Evolutionary conservation across 2,113 vertebrate genomes (phyloP), one percentile per base, ranked within the genome.

Genomic region (Rhinichthys klamathensis): DNA sequence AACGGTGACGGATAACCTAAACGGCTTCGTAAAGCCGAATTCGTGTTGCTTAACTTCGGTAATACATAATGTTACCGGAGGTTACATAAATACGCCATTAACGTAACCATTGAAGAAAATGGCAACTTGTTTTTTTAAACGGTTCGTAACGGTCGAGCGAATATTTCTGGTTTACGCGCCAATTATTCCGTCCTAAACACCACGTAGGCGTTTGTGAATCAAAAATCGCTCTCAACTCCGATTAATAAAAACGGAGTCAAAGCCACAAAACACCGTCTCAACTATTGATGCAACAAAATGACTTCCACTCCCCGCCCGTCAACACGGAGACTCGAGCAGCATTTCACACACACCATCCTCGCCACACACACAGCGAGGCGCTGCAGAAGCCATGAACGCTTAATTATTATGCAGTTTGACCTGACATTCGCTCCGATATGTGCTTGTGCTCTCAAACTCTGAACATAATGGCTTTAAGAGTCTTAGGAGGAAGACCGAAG

Each of bases 231-330:
- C n/a, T 49, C 0, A 5, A 21, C 25, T 81, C 16, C 0, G n/a
- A 30, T 32, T 3, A 67, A 49, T 23, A 67, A 65, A n/a, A 65
- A 44, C 58, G 18, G 6, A 32, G 27, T 32, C 15, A 74, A 75
- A 46, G 85, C 25, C 51, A 46, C 38, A 65, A 61, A 76, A 69
- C 70, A 44, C 13, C 35, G 38, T 23, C 61, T 81, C 4, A 67
- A 81, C 54, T 72, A 90, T 13, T 61, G 74, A 79, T 79, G 76
- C 82, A 86, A 89, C 88, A 91, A 90, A 90, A 91, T 91, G 90
- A 87, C 90, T 90, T 88, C 91, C 90, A 90, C 72, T 87, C 80
- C 69, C 81, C 78, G 67, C 87, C 87, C 83, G 87, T 84, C 85
- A 78, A 84, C 69, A 44, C 58, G 77, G 46, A 81, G 65, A 70